Conservation (phyloP, 2,888 invertebrate species). For the Temnothorax unifasciatus region DNA sequence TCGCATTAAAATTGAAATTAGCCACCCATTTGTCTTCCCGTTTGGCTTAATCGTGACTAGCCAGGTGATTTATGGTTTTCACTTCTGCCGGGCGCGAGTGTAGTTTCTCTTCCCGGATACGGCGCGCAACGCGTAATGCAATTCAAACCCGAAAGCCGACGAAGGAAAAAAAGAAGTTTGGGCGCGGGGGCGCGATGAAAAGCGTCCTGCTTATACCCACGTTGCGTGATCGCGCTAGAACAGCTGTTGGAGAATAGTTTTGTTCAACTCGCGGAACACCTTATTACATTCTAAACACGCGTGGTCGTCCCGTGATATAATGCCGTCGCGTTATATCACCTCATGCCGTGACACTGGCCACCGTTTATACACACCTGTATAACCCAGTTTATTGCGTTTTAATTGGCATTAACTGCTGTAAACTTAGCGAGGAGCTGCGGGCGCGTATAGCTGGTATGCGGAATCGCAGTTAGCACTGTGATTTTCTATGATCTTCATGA, state of each 20-base stretch:
- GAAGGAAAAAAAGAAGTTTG: conserved; percentile 61
- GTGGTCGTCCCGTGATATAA: conserved; percentile 40
- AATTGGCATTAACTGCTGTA: conserved; percentile 32
- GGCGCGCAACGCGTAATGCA: conserved; percentile 70
- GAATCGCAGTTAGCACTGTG: conserved; percentile 12
- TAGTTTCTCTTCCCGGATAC: conserved; percentile 66
- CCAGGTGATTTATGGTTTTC: conserved; percentile 78
- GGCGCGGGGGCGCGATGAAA: conserved; percentile 73
- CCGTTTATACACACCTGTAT: background rate
- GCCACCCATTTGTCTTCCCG: conserved; percentile 78
- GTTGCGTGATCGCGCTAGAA: conserved; percentile 77
- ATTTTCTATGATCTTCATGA: conserved; percentile 26
- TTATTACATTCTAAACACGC: conserved; percentile 59
- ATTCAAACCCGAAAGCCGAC: conserved; percentile 66
- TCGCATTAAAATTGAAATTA: conserved; percentile 80
- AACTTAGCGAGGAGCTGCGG: background rate
- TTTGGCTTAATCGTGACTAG: conserved; percentile 77
- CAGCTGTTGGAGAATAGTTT: conserved; percentile 75
- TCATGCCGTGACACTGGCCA: conserved; percentile 30
- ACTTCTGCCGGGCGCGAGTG: conserved; percentile 70
- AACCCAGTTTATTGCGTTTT: conserved; percentile 29
- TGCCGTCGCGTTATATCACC: conserved; percentile 45
- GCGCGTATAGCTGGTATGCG: conserved; percentile 15
- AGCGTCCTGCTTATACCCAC: conserved; percentile 75
- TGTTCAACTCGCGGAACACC: conserved; percentile 60